Base-by-base conservation (phyloP, 2,113 vertebrate genomes). In the Oncorhynchus masou region DNA sequence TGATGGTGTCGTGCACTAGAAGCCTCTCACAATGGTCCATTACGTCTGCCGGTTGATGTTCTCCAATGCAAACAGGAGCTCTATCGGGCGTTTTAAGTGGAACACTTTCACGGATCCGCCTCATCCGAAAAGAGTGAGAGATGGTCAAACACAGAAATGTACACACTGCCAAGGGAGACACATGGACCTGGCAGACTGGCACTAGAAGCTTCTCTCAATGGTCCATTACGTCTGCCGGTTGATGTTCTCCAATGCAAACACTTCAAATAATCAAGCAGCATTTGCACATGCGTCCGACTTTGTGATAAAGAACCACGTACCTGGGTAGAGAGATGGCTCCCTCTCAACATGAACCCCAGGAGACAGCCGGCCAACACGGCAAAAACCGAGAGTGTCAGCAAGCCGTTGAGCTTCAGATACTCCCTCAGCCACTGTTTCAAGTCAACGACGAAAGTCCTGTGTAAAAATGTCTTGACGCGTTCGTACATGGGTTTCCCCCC, bases 341-440 rank as follows among this genome's bases (percentile, higher is more conserved):
- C 88, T 68, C 95, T 89, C 75, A 97, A 91, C 85, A 92, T 85
- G 85, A 95, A 96, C 12, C 96, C 95, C 82, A 96, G 78, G 0
- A 94, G 71, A 78, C 95, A 96, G 5, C 96, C 96, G 0, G 91
- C 92, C 29, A 92, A 45, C 19, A 96, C 95, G 0, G 95, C 93
- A 1, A 96, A 67, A 70, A 96, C 81, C 0, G 96, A 97, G 9
- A 97, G 90, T 0, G 93, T 95, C 80, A 96, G 67, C 74, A 97
- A 90, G 2, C 94, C 95, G 34, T 96, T 95, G 75, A 77, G 91
- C 19, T 12, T 83, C 65, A 90, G 90, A 85, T 93, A 95, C 1
- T 81, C 11, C 27, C 2, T 51, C 0, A 86, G 0, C 45, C 27
- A 68, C 27, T 64, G 80, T 45, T 74, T 73, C 13, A 87, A 0